These are phyloP conservation scores for Sandelia bainsii DNA, from an alignment of 2,797 vertebrate genomes.

Conservation along the genomic window DNA sequence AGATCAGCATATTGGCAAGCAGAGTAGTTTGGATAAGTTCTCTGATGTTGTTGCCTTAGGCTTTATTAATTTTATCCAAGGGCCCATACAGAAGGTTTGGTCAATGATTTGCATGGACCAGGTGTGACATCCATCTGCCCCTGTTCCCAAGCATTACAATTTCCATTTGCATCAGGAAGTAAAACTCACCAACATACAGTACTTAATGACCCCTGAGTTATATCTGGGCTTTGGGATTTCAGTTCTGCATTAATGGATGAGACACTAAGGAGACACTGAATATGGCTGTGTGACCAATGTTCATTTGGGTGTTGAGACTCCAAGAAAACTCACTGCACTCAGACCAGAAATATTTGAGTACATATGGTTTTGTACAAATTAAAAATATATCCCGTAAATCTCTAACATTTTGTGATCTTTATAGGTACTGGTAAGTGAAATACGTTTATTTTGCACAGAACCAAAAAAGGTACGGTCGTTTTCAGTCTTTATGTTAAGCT, in stretches of 20 bases:
- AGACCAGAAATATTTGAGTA: neutral
- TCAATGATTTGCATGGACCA: constrained; percentile 59
- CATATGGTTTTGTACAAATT: neutral
- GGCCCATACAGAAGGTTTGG: constrained; percentile 60
- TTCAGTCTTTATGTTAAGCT: neutral
- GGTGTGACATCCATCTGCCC: constrained; percentile 76
- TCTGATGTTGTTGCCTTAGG: constrained; percentile 58
- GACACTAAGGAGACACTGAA: constrained; percentile 13
- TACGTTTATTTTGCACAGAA: neutral
- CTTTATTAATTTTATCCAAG: constrained; percentile 66
- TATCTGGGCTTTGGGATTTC: constrained; percentile 19
- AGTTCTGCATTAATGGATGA: constrained; percentile 13
- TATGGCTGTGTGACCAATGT: neutral
- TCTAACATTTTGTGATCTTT: neutral
- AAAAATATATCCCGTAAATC: neutral
- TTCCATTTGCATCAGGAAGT: constrained; percentile 52
- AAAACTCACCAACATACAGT: constrained; percentile 34
- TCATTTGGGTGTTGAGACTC: neutral
- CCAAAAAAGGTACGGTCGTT: neutral
- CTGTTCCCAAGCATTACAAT: constrained; percentile 57
- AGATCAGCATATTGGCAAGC: constrained; percentile 53
- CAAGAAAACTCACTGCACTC: too few relatives aligned
- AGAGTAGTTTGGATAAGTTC: constrained; percentile 55
- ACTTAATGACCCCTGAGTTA: constrained; percentile 47
- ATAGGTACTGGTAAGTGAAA: neutral